Evolutionary conservation across 2,113 vertebrate species (phyloP).

Genomic region (Esox niger): DNA sequence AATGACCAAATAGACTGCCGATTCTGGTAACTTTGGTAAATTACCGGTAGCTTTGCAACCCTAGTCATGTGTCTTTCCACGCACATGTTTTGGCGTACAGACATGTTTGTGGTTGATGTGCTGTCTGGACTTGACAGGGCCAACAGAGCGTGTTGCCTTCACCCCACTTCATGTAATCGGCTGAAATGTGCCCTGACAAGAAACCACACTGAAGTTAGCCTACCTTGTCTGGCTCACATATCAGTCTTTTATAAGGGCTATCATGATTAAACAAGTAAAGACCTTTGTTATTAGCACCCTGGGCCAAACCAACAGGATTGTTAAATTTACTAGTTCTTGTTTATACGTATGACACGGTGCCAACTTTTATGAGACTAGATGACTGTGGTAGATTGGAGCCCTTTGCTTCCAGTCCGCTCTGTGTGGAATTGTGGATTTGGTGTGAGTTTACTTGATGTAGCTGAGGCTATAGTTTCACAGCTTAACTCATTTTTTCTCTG

Average conservation of each 20-base stretch:
- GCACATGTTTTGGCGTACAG: constrained; percentile 8
- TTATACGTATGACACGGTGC: background rate
- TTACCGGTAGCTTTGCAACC: too few relatives aligned
- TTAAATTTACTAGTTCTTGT: background rate
- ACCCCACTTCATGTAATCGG: constrained; percentile 3
- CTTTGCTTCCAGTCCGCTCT: background rate
- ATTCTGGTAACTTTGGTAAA: too few relatives aligned
- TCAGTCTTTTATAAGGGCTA: background rate
- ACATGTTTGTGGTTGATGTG: constrained; percentile 18
- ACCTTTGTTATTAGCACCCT: constrained; percentile 3
- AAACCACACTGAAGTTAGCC: constrained; percentile 9
- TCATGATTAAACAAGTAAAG: constrained; percentile 6
- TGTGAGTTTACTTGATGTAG: constrained; percentile 1
- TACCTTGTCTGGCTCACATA: background rate
- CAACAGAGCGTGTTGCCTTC: constrained; percentile 9
- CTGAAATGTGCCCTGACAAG: constrained; percentile 20
- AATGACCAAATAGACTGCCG: too few relatives aligned
- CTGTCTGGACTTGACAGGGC: constrained; percentile 16
- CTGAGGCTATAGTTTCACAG: background rate
- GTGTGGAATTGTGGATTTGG: background rate
- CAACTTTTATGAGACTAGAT: constrained; percentile 1
- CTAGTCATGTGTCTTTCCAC: background rate
- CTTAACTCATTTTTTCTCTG: background rate
- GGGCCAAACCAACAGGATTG: background rate
- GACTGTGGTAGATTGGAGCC: background rate